A percentile compares a stretch with the other conserved stretches of the same genome.
Conservation (phyloP, 2,888 invertebrate genomes). For the Drosophila setosimentum region DNA sequence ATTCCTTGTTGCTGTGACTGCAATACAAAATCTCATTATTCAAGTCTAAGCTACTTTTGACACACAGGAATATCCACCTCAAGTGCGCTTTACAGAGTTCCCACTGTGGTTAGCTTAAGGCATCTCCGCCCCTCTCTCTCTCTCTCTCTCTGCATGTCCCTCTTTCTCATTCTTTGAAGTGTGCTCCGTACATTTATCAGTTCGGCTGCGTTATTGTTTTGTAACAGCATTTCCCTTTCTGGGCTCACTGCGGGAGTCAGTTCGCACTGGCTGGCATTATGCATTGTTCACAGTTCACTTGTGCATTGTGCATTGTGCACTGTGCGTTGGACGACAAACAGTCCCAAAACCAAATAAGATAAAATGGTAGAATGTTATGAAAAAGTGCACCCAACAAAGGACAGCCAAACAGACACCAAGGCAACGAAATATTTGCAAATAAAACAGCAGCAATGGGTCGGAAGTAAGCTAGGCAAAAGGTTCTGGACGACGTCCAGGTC, state of each 20-base stretch:
- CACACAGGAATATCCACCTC: background rate
- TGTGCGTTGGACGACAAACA: conserved; percentile 10
- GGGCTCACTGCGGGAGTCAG: conserved; percentile 6
- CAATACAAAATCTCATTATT: conserved; percentile 1
- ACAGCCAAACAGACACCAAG: background rate
- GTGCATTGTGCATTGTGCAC: background rate
- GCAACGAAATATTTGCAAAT: conserved; percentile 70
- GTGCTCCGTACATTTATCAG: conserved; percentile 40
- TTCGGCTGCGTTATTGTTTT: conserved; percentile 22
- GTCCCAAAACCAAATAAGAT: background rate
- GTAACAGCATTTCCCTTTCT: conserved; percentile 11
- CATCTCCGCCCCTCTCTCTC: background rate
- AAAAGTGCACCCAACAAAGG: conserved; percentile 26
- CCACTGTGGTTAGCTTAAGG: conserved; percentile 21
- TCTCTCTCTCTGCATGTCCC: background rate
- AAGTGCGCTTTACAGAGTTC: background rate
- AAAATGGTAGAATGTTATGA: conserved; percentile 30
- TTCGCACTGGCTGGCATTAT: background rate
- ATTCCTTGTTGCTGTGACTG: too few relatives aligned
- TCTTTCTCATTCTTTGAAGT: background rate
- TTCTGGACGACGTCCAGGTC: conserved; percentile 17
- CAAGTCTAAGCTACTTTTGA: conserved; percentile 1
- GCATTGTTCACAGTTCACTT: background rate
- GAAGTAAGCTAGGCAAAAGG: conserved; percentile 64
- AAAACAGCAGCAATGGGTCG: conserved; percentile 79